These are phyloP conservation scores for Rhynchotus rufescens DNA, from an alignment of 2,797 vertebrate genomes.

Conservation along the genomic window DNA sequence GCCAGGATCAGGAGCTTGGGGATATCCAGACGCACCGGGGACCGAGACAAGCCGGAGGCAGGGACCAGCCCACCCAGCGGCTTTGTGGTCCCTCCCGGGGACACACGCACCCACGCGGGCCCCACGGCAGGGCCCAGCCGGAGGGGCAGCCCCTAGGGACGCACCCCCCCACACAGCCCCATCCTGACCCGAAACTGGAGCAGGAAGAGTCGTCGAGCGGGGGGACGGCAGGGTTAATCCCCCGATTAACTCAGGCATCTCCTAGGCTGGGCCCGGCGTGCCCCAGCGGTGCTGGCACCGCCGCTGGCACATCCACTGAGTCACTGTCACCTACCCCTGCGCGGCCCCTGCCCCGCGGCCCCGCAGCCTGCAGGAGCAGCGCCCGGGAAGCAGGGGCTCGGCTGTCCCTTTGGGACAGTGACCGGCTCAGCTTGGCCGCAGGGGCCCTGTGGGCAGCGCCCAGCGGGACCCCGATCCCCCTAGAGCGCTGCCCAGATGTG, in stretches of 20 bases:
- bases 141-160: neutral
- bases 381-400: too few species aligned
- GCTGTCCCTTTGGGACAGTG: neutral
- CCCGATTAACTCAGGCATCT: neutral
- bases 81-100: conserved; percentile 3
- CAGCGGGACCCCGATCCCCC: neutral
- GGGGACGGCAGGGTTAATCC: neutral
- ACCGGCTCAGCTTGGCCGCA: neutral
- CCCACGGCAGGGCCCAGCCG: fast-evolving
- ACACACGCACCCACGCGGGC: neutral
- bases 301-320: neutral
- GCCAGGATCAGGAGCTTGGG: conserved; percentile 57
- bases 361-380: neutral
- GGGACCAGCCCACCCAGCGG: neutral
- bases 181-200: conserved; percentile 28
- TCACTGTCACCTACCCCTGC: neutral
- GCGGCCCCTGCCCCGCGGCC: neutral
- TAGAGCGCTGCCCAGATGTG: neutral
- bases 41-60: neutral
- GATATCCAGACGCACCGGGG: conserved; percentile 46
- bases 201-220: conserved; percentile 26
- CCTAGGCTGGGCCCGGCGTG: conserved; percentile 1
- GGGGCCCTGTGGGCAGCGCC: neutral
- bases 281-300: neutral
- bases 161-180: neutral